Base-by-base conservation (phyloP, 2,113 vertebrate genomes). In the Narcine bancroftii region DNA sequence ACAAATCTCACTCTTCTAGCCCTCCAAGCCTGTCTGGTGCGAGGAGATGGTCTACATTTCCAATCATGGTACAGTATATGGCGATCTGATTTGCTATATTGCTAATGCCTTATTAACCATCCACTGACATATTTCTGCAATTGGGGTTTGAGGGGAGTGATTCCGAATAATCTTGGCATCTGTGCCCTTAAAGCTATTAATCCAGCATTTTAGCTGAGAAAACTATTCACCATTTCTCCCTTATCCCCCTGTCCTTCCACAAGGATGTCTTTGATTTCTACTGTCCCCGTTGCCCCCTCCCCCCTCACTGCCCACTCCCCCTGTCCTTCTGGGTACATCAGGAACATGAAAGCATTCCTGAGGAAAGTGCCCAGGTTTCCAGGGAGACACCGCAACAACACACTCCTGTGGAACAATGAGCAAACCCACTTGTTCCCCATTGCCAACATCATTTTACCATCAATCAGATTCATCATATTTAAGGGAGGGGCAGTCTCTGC, bases 291-390 rank as follows among this genome's bases (percentile, higher is more conserved):
- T 33, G 69, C 63, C 50, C 89, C 66, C 47, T 33, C 89, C 89
- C 89, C 92, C 92, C 29, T 9, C 21, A 26, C 36, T 79, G 60
- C 13, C 24, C 60, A 29, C 29, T 60, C 85, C 39, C 60, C 65
- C 85, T 65, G n/a, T 63, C 66, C 94, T 96, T 94, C 95, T 94
- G 95, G 96, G 96, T 95, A 95, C 96, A 96, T 96, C 96, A 96
- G 93, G 92, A 94, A 97, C 96, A 97, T 98, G 96, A 97, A 98
- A 98, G 97, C 97, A 97, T 97, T 97, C 97, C 95, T 96, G 95
- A 45, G 93, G 95, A 94, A 94, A 93, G 94, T 93, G 95, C 96
- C 95, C 95, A 94, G 94, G 96, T 96, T 96, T 97, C 97, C 97
- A 97, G 97, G 97, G 97, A 95, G 96, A 98, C 97, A 96, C 96